Evolutionary conservation across 2,113 vertebrate species (phyloP).

Genomic region (Alligator mississippiensis): DNA sequence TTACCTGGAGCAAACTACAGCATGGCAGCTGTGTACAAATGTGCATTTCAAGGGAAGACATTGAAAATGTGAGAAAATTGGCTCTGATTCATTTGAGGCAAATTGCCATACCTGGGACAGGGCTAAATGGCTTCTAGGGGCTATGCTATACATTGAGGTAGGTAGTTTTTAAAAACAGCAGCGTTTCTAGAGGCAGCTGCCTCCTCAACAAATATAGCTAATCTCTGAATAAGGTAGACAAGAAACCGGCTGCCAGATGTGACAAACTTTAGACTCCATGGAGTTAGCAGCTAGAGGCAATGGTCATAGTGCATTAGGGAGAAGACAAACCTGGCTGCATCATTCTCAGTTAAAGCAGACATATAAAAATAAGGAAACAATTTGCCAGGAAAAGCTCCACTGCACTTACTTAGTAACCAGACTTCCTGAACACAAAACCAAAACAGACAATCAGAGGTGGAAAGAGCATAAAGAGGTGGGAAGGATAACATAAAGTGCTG

Average conservation of each 20-base stretch:
- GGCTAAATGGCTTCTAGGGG: no score
- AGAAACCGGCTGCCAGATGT: not conserved
- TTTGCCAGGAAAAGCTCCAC: slow-evolving; percentile 22
- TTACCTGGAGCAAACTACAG: no score
- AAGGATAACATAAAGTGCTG: not conserved
- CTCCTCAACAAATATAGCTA: slow-evolving; percentile 17
- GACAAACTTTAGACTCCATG: not conserved
- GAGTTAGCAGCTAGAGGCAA: not conserved
- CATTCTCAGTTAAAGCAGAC: not conserved
- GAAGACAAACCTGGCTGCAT: slow-evolving; percentile 1
- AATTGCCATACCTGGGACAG: no score
- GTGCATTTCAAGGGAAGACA: no score
- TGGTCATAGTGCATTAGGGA: slow-evolving; percentile 5
- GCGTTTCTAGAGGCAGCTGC: slow-evolving; percentile 16
- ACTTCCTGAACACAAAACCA: not conserved
- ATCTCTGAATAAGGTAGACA: slow-evolving; percentile 37
- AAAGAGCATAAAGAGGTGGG: not conserved
- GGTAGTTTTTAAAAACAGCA: slow-evolving; percentile 1
- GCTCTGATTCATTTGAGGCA: no score
- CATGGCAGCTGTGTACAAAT: no score
- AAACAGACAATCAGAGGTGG: not conserved
- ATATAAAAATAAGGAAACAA: not conserved
- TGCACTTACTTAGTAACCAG: not conserved
- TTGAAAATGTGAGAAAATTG: no score
- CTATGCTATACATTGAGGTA: not conserved